These are phyloP conservation scores for Drosophila mojavensis DNA, from an alignment of 1,140 invertebrate species.

Conservation along the genomic window DNA sequence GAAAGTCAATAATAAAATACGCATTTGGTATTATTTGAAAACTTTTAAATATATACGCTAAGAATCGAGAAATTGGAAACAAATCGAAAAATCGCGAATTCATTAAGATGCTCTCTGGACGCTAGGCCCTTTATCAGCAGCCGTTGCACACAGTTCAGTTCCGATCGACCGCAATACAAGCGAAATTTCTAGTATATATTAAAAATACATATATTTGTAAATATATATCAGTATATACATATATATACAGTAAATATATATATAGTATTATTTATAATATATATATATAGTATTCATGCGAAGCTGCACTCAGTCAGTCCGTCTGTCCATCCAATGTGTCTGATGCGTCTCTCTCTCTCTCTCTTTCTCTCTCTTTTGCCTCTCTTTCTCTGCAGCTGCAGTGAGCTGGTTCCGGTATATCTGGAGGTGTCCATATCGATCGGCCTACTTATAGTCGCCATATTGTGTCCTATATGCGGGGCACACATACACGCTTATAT, in stretches of 20 bases:
- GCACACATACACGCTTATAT: conserved; percentile 13
- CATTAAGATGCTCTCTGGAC: conserved; percentile 2
- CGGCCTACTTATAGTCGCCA: conserved; percentile 49
- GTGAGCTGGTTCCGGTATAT: conserved; percentile 17
- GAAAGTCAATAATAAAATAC: neutral
- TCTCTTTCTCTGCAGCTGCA: conserved; percentile 1
- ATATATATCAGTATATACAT: conserved; percentile 2
- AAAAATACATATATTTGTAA: neutral
- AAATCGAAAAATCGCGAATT: neutral
- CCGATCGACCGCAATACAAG: conserved; percentile 2
- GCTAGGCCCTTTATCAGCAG: conserved; percentile 17
- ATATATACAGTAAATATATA: conserved; percentile 1
- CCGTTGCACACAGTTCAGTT: conserved; percentile 18
- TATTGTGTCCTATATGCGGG: conserved; percentile 47
- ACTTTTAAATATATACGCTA: neutral
- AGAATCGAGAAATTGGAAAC: neutral
- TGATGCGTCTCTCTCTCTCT: neutral
- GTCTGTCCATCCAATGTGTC: neutral
- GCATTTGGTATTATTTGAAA: neutral
- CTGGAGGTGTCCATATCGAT: conserved; percentile 32
- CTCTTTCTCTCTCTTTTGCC: neutral
- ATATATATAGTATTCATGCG: conserved; percentile 9
- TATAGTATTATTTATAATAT: too few relatives aligned
- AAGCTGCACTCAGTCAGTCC: neutral
- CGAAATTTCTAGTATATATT: conserved; percentile 3